A percentile compares a stretch with the other conserved stretches of the same genome.
phyloP scores from a whole-genome alignment of 2,888 invertebrate genomes.

The Cetonia aurata region DNA sequence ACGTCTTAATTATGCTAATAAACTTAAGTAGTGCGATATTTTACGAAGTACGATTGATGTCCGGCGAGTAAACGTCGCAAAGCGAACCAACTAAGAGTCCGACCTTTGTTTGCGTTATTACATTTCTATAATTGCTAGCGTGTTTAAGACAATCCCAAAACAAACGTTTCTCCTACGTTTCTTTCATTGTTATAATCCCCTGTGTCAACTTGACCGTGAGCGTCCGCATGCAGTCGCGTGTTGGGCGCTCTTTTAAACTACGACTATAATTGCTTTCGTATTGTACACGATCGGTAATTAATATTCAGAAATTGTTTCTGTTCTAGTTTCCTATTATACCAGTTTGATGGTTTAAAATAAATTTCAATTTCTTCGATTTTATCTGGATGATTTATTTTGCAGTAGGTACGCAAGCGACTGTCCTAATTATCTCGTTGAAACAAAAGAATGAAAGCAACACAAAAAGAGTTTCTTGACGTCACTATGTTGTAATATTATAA shows the following conservation, averaged over 20 bases:
- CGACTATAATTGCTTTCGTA: slow-evolving; percentile 25
- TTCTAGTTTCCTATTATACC: slow-evolving; percentile 8
- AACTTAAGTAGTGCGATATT: slow-evolving; percentile 42
- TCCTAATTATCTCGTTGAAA: too few relatives aligned
- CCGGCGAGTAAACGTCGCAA: slow-evolving; percentile 30
- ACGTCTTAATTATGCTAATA: slow-evolving; percentile 41
- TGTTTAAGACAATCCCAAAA: slow-evolving; percentile 48
- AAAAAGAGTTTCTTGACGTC: too few relatives aligned
- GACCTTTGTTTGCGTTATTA: slow-evolving; percentile 50
- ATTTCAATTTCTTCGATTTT: too few relatives aligned
- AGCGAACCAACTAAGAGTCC: slow-evolving; percentile 30
- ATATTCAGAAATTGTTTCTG: slow-evolving; percentile 15
- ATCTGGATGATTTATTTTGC: too few relatives aligned
- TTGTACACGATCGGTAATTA: slow-evolving; percentile 22
- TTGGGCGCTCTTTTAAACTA: slow-evolving; percentile 15
- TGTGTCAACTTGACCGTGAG: slow-evolving; percentile 52
- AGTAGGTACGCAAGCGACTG: too few relatives aligned
- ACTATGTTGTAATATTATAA: too few relatives aligned
- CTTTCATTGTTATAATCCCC: slow-evolving; percentile 48
- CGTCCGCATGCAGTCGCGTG: slow-evolving; percentile 50
- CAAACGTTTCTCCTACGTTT: slow-evolving; percentile 47
- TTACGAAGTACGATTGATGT: slow-evolving; percentile 43
- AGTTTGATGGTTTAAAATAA: too few relatives aligned
- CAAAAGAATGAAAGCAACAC: too few relatives aligned
- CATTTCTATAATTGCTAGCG: slow-evolving; percentile 48